Evolutionary conservation across 2,888 invertebrate genomes (phyloP), one percentile per base, ranked within the genome.

Genomic region (Morpho helenor): DNA sequence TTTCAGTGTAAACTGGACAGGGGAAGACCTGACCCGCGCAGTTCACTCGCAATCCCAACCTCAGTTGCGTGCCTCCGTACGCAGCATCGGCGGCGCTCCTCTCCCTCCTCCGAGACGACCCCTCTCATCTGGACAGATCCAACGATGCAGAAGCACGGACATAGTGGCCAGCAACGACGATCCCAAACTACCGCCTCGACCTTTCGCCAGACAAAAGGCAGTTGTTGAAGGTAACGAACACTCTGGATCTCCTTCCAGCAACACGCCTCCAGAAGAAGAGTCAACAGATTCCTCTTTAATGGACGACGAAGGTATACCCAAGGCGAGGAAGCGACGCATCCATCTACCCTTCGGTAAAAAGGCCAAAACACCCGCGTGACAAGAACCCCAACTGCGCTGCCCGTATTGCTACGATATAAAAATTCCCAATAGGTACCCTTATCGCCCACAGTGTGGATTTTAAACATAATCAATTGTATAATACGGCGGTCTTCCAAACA

Each of bases 231-330:
- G 61, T 23, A 62, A 56, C 52, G 66, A 68, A 47, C 57, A 59
- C 69, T 66, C 83, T 73, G 59, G 74, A 7, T 82, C 84, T 0
- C 84, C 82, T 0, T 76, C 84, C 0, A 85, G 84, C 64, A 79
- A 73, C 73, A 81, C 85, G 0, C 86, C 91, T 0, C 80, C 90
- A 1, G 95, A 94, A 66, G 95, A 95, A 64, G 94, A 95, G 60
- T 94, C 94, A 2, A 95, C 94, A 0, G 94, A 94, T 74, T 95
- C 94, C 0, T 94, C 95, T 0, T 86, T 93, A 6, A 87, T 93
- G 72, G 94, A 94, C 58, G 94, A 94, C 72, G 94, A 93, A 57
- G 77, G 79, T 0, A 50, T 79, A 0, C 82, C 88, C 0, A 89
- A 87, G 60, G 92, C 93, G 44, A 89, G 93, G 62, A 92, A 92